Percentiles rank a stretch among this genome's conserved stretches.
These are phyloP conservation scores for Dasysyrphus tricinctus DNA, from an alignment of 2,888 invertebrate genomes.

Conservation along the genomic window DNA sequence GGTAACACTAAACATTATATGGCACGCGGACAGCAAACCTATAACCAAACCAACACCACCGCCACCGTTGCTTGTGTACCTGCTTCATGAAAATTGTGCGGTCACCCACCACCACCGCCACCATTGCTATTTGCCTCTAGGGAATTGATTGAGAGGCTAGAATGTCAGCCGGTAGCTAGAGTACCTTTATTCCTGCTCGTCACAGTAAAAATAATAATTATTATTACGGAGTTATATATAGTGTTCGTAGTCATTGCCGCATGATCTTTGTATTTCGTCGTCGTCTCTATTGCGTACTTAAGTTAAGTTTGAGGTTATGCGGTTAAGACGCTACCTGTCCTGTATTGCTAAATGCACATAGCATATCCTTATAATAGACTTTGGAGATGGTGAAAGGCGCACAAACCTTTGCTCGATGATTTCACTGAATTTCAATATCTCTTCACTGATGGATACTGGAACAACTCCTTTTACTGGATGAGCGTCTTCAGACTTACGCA, in stretches of 20 bases:
- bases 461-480: neutral
- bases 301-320: conserved; percentile 47
- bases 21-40: conserved; percentile 8
- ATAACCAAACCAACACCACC: conserved; percentile 11
- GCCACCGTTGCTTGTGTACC: neutral
- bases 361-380: neutral
- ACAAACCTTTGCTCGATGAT: conserved; percentile 35
- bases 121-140: conserved; percentile 27
- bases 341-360: neutral
- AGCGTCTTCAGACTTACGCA: neutral
- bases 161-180: conserved; percentile 73
- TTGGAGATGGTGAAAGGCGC: conserved; percentile 3
- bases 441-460: conserved; percentile 19
- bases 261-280: conserved; percentile 2
- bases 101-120: conserved; percentile 9
- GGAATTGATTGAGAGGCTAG: conserved; percentile 68
- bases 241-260: conserved; percentile 17
- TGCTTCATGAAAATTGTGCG: conserved; percentile 43
- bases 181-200: conserved; percentile 56
- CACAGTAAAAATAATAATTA: conserved; percentile 61
- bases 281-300: conserved; percentile 55
- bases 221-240: conserved; percentile 27
- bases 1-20: conserved; percentile 60
- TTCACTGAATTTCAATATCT: conserved; percentile 55
- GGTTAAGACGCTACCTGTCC: conserved; percentile 50